A percentile compares a stretch with the other conserved stretches of the same genome.
These are phyloP conservation scores for Drosophila littoralis DNA, from an alignment of 1,140 invertebrate genomes.

Conservation along the genomic window DNA sequence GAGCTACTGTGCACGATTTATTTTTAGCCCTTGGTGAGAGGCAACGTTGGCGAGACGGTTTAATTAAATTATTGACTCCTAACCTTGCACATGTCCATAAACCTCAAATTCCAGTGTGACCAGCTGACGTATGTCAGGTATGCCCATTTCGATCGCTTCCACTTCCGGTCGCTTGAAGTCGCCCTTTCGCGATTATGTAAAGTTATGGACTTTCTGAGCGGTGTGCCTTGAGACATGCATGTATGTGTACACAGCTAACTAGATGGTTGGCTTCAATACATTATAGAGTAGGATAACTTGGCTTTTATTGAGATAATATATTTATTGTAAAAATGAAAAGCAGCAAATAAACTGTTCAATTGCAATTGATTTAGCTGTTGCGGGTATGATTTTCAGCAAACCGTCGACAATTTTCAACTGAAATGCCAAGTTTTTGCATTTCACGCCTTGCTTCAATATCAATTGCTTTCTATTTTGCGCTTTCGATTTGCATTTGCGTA, in stretches of 20 bases:
- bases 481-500: slow-evolving; percentile 77
- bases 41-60: too few relatives aligned
- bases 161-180: not conserved
- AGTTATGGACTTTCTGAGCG: not conserved
- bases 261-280: slow-evolving; percentile 18
- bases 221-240: not conserved
- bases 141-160: slow-evolving; percentile 85
- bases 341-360: not conserved
- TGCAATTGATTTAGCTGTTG: not conserved
- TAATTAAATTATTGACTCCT: not conserved
- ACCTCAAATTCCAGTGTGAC: slow-evolving; percentile 95
- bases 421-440: slow-evolving; percentile 71
- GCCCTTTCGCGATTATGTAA: slow-evolving; percentile 43
- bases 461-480: slow-evolving; percentile 81
- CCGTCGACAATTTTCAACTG: slow-evolving; percentile 71
- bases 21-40: slow-evolving; percentile 58
- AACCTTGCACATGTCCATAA: slow-evolving; percentile 94
- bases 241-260: not conserved
- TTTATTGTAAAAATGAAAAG: too few relatives aligned
- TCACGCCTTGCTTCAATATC: slow-evolving; percentile 67
- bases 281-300: slow-evolving; percentile 5
- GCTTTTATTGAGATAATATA: too few relatives aligned
- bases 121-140: slow-evolving; percentile 86
- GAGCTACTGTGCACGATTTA: slow-evolving; percentile 43
- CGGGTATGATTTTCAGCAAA: slow-evolving; percentile 64